phyloP scores from a whole-genome alignment of 2,113 vertebrate species.

The Budorcas taxicolor region DNA sequence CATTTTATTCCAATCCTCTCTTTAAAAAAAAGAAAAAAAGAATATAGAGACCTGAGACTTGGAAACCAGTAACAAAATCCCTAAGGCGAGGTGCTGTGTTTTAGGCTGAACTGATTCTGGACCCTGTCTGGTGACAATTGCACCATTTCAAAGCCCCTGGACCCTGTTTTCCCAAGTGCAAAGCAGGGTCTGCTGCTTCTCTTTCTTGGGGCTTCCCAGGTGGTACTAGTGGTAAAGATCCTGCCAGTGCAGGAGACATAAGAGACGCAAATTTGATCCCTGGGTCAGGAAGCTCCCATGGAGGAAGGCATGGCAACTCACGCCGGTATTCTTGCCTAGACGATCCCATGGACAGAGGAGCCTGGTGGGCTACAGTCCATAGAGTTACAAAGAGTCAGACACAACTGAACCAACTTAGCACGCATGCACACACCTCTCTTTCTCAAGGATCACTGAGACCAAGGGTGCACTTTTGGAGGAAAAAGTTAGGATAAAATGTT shows the following conservation, averaged over 20 bases:
- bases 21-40: neutral
- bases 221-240: neutral
- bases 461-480: neutral
- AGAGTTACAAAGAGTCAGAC: neutral
- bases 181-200: neutral
- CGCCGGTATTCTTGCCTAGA: neutral
- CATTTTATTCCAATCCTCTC: neutral
- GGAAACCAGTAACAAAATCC: neutral
- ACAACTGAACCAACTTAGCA: neutral
- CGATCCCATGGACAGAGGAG: neutral
- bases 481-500: neutral
- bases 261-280: rapidly evolving
- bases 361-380: neutral
- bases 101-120: neutral
- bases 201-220: neutral
- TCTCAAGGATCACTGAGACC: neutral
- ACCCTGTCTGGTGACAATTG: neutral
- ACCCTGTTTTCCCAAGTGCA: neutral
- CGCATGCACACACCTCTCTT: neutral
- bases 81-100: neutral
- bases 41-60: neutral
- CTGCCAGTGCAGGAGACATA: neutral
- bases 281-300: neutral
- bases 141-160: too few relatives aligned
- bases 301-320: neutral